These are phyloP conservation scores for Drosophila albomicans DNA, from an alignment of 1,140 invertebrate species.

Conservation along the genomic window DNA sequence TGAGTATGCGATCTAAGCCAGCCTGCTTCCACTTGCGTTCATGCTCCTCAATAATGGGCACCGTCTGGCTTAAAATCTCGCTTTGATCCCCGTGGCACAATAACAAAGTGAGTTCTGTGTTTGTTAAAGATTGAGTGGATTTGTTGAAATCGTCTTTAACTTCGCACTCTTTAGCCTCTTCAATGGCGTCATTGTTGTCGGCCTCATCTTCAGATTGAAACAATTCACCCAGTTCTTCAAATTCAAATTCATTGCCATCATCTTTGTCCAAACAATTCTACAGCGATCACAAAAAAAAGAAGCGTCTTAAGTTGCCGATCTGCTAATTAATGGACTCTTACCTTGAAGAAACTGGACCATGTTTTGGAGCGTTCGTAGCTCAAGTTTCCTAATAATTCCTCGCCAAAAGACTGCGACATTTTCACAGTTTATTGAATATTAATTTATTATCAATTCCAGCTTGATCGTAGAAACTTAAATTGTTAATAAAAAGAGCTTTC, in stretches of 20 bases:
- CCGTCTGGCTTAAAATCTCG: slow-evolving; percentile 64
- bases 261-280: slow-evolving; percentile 23
- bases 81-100: slow-evolving; percentile 48
- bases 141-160: slow-evolving; percentile 27
- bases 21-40: slow-evolving; percentile 70
- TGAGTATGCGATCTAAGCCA: slow-evolving; percentile 66
- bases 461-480: background rate
- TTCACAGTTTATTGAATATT: slow-evolving; percentile 2
- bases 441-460: background rate
- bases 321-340: background rate
- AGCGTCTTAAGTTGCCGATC: background rate
- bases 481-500: no score
- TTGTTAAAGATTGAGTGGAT: slow-evolving; percentile 32
- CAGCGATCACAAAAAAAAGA: background rate
- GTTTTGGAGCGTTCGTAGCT: slow-evolving; percentile 58
- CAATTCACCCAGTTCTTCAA: slow-evolving; percentile 41
- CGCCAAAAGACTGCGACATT: slow-evolving; percentile 46
- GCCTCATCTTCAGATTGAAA: slow-evolving; percentile 32
- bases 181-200: background rate
- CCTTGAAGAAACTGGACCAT: slow-evolving; percentile 59
- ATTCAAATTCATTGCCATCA: slow-evolving; percentile 28
- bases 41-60: slow-evolving; percentile 68
- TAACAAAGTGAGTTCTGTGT: slow-evolving; percentile 52
- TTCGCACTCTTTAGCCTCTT: slow-evolving; percentile 36
- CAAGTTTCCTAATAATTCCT: slow-evolving; percentile 50